Evolutionary conservation across 35 echinoderm and acorn worm genomes (phyloP), one percentile per base, ranked within the genome.

Genomic region (Heliocidaris erythrogramma): DNA sequence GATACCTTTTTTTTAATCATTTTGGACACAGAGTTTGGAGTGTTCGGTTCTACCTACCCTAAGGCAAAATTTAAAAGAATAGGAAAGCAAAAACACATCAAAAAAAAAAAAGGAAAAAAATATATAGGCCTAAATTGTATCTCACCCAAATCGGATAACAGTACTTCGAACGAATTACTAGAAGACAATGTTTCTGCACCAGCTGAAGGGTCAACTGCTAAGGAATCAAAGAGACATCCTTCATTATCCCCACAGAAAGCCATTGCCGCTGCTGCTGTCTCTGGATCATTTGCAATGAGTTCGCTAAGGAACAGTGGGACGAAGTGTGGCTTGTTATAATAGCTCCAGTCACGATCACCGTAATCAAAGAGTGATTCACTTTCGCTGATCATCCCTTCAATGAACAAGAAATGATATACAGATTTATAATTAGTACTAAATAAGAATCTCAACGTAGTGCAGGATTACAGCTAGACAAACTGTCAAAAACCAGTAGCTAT

Each of bases 331-430:
- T 92, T 48, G 24, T 92, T 92, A 48, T 92, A 92, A 59, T 49
- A n/a, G 18, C n/a, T 30, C 91, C 91, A 92, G 30, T 49, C 29
- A 1, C 50, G n/a, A 59, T 59, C 48, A 30, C 49, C 16, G n/a
- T 92, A 92, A 30, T 92, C 91, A 27, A 92, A 92, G 16, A 92
- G 48, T 13, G 91, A 92, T 30, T 92, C 91, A 52, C 8, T 13
- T 31, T 47, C 13, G 8, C 13, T 53, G 49, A 59, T 59, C 91
- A 92, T 59, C 91, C 91, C 91, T 92, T 52, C 16, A 53, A 24
- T 13, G 29, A 92, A 59, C 35, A 59, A 92, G 18, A 59, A 56
- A 27, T 24, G 0, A 56, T 12, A 56, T 56, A 9, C 10, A 56
- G 9, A 56, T 56, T 2, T 13, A 56, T 56, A 2, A 0, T 56